Evolutionary conservation across 2,888 invertebrate genomes (phyloP).

Genomic region (Yponomeuta cagnagella): DNA sequence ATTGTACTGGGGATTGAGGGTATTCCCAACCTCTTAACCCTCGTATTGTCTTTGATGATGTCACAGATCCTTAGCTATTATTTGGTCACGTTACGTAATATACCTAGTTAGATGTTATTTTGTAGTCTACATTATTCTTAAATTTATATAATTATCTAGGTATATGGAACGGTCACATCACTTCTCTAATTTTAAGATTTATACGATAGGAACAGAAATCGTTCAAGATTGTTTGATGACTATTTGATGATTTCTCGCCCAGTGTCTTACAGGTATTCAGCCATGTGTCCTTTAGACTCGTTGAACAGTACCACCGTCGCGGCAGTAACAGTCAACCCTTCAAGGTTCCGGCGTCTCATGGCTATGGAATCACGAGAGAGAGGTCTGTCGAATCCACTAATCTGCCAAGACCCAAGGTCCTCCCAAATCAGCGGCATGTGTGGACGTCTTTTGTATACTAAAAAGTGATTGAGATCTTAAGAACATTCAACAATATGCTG

Average conservation of each 20-base stretch:
- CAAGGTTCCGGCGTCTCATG: slow-evolving; percentile 22
- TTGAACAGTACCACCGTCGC: slow-evolving; percentile 27
- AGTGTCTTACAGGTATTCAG: slow-evolving; percentile 32
- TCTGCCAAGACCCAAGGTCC: slow-evolving; percentile 21
- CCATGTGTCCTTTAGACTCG: slow-evolving; percentile 38
- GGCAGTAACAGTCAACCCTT: slow-evolving; percentile 17
- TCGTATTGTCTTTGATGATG: too few species aligned
- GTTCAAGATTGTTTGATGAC: too few species aligned
- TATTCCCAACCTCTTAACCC: too few species aligned
- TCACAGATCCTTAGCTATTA: too few species aligned
- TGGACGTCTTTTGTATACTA: slow-evolving; percentile 23
- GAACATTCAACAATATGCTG: neutral
- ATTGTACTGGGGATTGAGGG: too few species aligned
- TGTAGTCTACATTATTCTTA: too few species aligned
- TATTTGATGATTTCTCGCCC: too few species aligned
- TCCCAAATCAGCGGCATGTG: slow-evolving; percentile 21
- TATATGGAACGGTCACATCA: neutral
- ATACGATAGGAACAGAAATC: too few species aligned
- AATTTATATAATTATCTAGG: too few species aligned
- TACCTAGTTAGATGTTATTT: too few species aligned
- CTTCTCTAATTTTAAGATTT: neutral
- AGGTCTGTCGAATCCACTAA: slow-evolving; percentile 18
- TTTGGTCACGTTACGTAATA: too few species aligned
- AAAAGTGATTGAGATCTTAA: neutral
- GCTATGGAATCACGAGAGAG: slow-evolving; percentile 15